A percentile compares a stretch with the other conserved stretches of the same genome.
Evolutionary conservation across 2,797 vertebrate genomes (phyloP).

Genomic region (Carcharodon carcharias): DNA sequence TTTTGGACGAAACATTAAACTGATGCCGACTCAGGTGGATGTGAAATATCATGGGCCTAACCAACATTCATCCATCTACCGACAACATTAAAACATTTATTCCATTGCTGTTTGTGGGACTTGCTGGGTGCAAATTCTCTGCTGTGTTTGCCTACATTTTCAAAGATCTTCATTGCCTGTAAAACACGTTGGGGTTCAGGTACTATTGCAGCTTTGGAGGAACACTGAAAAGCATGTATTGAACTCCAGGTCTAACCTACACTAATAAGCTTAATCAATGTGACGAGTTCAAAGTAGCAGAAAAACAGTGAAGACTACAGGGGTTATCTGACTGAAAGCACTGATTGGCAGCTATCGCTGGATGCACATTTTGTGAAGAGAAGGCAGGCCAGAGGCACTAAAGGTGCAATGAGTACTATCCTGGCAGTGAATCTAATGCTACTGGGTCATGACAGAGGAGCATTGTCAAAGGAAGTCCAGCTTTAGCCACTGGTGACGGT

Average conservation of each 20-base stretch:
- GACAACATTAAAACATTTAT: neutral
- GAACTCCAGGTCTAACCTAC: neutral
- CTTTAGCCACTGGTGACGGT: neutral
- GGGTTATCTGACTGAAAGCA: neutral
- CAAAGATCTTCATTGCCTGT: neutral
- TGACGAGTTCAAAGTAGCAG: neutral
- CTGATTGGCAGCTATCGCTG: neutral
- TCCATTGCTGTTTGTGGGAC: neutral
- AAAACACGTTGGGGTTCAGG: neutral
- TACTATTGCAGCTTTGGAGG: neutral
- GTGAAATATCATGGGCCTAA: neutral
- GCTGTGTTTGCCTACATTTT: neutral
- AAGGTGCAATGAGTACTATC: neutral
- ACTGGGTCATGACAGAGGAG: neutral
- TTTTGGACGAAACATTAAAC: neutral
- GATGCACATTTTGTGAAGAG: neutral
- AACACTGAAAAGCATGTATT: neutral
- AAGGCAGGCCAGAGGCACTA: neutral
- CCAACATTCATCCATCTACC: neutral
- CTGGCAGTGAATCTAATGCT: neutral
- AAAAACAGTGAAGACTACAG: neutral
- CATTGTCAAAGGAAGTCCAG: neutral
- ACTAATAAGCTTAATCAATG: neutral
- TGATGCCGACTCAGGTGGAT: neutral
- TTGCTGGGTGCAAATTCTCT: neutral